phyloP scores from a whole-genome alignment of 2,888 invertebrate species.

The Trachelus iudaicus region DNA sequence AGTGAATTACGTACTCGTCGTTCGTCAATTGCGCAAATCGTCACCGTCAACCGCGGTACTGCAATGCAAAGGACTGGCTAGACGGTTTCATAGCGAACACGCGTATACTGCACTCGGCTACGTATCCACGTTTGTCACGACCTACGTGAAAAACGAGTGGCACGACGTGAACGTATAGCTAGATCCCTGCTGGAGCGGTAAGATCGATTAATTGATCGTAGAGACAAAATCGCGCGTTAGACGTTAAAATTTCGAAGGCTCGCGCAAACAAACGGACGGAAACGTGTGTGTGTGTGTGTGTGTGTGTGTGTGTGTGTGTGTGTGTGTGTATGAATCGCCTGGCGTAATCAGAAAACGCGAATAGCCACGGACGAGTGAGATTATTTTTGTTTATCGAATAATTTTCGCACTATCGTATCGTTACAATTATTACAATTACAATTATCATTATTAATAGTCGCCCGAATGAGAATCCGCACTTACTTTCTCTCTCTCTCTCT shows the following conservation, averaged over 20 bases:
- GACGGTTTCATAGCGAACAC: neutral
- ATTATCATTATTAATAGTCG: neutral
- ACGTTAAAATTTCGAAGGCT: neutral
- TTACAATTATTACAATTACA: neutral
- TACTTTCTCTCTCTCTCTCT: neutral
- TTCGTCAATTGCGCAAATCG: neutral
- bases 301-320: neutral
- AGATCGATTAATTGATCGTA: neutral
- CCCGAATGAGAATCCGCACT: neutral
- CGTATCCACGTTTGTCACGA: neutral
- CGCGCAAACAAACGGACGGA: neutral
- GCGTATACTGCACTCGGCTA: neutral
- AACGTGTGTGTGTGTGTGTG: neutral
- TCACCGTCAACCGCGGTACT: neutral
- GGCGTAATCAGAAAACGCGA: neutral
- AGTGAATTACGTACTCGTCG: neutral
- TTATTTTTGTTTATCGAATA: neutral
- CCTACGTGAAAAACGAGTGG: neutral
- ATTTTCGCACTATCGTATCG: neutral
- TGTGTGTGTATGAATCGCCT: neutral
- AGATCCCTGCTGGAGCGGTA: neutral
- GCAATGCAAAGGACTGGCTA: neutral
- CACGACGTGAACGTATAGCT: neutral
- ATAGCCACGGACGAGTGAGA: neutral
- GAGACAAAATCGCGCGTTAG: neutral